These are phyloP conservation scores for Cardinalis cardinalis DNA, from an alignment of 2,113 vertebrate species.

Conservation along the genomic window DNA sequence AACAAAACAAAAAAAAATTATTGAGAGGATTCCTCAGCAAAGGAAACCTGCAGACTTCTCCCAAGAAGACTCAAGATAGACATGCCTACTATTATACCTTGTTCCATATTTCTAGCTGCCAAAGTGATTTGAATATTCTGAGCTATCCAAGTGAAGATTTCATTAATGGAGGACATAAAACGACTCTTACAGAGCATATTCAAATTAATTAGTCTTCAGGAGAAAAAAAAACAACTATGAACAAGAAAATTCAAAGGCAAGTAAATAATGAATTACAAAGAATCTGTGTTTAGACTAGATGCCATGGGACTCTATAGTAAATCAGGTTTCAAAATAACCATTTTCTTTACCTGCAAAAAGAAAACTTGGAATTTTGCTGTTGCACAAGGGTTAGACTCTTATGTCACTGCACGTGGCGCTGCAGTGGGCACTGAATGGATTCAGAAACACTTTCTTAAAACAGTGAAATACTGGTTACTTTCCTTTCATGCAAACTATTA, in stretches of 20 bases:
- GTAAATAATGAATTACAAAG: not conserved
- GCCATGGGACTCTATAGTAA: not conserved
- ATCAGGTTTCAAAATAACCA: not conserved
- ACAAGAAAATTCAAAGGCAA: not conserved
- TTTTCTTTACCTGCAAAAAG: not conserved
- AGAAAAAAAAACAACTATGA: not conserved
- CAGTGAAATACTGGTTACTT: not conserved
- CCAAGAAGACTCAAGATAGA: not conserved
- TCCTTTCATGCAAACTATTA: not conserved
- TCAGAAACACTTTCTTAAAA: not conserved
- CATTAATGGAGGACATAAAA: not conserved
- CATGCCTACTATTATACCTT: not conserved
- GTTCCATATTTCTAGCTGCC: not conserved
- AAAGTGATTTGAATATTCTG: not conserved
- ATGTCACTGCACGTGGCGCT: not conserved
- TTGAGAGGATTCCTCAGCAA: not conserved
- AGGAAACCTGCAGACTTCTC: not conserved
- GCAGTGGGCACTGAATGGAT: not conserved
- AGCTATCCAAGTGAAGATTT: not conserved
- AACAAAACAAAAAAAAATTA: not conserved
- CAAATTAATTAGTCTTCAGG: constrained; percentile 38
- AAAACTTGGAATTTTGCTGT: not conserved
- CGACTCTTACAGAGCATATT: constrained; percentile 4
- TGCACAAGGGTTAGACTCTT: not conserved
- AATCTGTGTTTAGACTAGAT: not conserved